Conservation (phyloP, 2,888 invertebrate species). For the Laspeyria flexula region DNA sequence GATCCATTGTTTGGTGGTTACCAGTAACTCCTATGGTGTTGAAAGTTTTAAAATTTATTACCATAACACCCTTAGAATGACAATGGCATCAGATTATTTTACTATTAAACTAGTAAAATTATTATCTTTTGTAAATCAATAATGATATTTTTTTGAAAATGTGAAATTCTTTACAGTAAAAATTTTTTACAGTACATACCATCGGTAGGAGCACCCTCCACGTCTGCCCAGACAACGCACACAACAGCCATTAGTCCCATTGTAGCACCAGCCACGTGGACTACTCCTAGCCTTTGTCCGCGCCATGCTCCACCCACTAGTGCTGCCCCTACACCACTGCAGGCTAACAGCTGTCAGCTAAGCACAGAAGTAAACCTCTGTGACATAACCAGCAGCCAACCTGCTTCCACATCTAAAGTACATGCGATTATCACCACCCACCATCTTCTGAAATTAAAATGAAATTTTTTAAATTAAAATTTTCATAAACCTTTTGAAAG, state of each 20-base stretch:
- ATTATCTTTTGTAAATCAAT: too few relatives aligned
- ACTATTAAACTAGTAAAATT: too few relatives aligned
- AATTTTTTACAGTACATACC: too few relatives aligned
- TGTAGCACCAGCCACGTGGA: slow-evolving; percentile 92
- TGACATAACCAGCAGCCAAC: slow-evolving; percentile 92
- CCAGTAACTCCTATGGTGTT: too few relatives aligned
- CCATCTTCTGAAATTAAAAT: slow-evolving; percentile 70
- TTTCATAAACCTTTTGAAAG: too few relatives aligned
- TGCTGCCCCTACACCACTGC: slow-evolving; percentile 94
- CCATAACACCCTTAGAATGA: too few relatives aligned
- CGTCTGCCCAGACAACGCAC: slow-evolving; percentile 93
- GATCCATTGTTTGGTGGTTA: too few relatives aligned
- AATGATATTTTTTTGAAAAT: too few relatives aligned
- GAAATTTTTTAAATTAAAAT: background rate
- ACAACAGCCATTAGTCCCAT: slow-evolving; percentile 93
- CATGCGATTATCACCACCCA: slow-evolving; percentile 93
- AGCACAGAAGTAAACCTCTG: slow-evolving; percentile 86
- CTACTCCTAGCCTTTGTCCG: slow-evolving; percentile 90
- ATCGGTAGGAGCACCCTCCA: slow-evolving; percentile 89
- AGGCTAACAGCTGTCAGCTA: slow-evolving; percentile 92
- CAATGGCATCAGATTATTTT: too few relatives aligned
- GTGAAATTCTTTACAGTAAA: too few relatives aligned
- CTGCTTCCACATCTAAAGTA: slow-evolving; percentile 94
- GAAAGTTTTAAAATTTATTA: too few relatives aligned
- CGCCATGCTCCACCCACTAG: slow-evolving; percentile 92